Conservation (phyloP, 2,113 vertebrate species). For the Oncorhynchus kisutch region DNA sequence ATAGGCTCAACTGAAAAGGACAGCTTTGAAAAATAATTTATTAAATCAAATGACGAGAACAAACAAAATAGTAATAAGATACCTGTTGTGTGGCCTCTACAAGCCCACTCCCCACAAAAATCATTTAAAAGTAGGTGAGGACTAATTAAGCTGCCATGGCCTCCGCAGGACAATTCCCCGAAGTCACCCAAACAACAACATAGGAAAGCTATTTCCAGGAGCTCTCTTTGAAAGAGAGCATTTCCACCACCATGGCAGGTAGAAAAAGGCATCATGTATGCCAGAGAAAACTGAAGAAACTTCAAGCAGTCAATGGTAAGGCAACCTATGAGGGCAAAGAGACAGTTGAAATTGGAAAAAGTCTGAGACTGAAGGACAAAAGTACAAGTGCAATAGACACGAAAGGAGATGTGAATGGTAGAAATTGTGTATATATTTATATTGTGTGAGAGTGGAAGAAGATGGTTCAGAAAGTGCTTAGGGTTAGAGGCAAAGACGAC, state of each 20-base stretch:
- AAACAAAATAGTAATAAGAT: slow-evolving; percentile 81
- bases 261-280: slow-evolving; percentile 43
- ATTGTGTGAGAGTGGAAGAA: slow-evolving; percentile 47
- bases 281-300: slow-evolving; percentile 4
- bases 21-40: slow-evolving; percentile 46
- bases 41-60: slow-evolving; percentile 61
- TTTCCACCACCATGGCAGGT: slow-evolving; percentile 46
- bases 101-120: slow-evolving; percentile 74
- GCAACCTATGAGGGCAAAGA: slow-evolving; percentile 16
- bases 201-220: slow-evolving; percentile 59
- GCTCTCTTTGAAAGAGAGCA: slow-evolving; percentile 59
- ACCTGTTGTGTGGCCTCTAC: slow-evolving; percentile 89
- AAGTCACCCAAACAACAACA: slow-evolving; percentile 63
- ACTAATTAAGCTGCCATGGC: slow-evolving; percentile 87
- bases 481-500: slow-evolving; percentile 40
- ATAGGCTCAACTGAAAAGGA: slow-evolving; percentile 58
- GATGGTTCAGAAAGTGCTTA: slow-evolving; percentile 51
- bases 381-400: slow-evolving; percentile 34
- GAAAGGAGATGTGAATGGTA: slow-evolving; percentile 35
- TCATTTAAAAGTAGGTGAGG: slow-evolving; percentile 77
- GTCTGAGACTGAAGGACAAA: slow-evolving; percentile 13
- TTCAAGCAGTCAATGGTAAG: neutral
- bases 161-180: slow-evolving; percentile 73
- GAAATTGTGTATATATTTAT: slow-evolving; percentile 48
- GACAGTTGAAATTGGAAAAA: neutral